phyloP scores from a whole-genome alignment of 2,888 invertebrate species.

The Apocheima hispidaria region DNA sequence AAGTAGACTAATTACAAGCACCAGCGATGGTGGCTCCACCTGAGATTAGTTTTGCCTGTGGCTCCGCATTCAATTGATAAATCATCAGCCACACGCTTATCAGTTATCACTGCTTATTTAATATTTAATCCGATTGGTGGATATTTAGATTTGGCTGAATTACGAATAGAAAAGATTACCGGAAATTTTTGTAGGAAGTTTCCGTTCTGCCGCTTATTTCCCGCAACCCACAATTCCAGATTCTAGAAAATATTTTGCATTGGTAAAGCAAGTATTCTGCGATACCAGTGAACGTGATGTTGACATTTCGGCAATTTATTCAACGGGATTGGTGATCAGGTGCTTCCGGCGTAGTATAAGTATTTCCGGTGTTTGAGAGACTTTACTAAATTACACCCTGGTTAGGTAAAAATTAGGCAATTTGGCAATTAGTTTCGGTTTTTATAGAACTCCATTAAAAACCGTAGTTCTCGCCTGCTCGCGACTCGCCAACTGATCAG shows the following conservation, averaged over 20 bases:
- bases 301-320: neutral
- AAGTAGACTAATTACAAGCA: too few species aligned
- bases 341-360: neutral
- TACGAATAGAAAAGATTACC: neutral
- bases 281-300: too few species aligned
- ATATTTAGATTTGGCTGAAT: neutral
- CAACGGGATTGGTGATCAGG: neutral
- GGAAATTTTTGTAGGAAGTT: neutral
- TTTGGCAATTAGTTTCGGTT: too few species aligned
- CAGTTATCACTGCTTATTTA: neutral
- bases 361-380: too few species aligned
- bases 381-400: too few species aligned
- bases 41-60: too few species aligned
- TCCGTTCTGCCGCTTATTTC: too few species aligned
- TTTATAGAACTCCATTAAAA: too few species aligned
- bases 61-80: constrained; percentile 9
- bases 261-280: neutral
- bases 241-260: neutral
- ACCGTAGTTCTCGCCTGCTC: too few species aligned
- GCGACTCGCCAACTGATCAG: too few species aligned
- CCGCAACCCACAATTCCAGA: neutral
- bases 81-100: neutral
- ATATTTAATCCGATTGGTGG: neutral
- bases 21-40: too few species aligned
- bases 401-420: too few species aligned